Evolutionary conservation across 1,140 invertebrate species (phyloP).

Genomic region (Heterodera carotae): DNA sequence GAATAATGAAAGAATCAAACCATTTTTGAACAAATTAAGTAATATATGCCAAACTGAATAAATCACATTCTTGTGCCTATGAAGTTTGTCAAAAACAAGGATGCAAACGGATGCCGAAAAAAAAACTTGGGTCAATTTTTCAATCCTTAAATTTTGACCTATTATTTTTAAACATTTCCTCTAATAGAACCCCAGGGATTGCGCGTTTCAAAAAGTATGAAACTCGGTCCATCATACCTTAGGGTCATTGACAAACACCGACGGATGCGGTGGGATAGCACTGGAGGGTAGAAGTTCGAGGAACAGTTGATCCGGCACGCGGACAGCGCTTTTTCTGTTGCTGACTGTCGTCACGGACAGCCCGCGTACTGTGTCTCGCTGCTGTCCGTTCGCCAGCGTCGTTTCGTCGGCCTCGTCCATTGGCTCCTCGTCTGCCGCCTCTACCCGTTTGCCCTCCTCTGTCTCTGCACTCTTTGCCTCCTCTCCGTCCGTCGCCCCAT

Average conservation of each 20-base stretch:
- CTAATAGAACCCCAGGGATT: no score
- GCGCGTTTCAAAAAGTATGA: no score
- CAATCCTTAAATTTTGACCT: no score
- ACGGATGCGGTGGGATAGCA: slow-evolving; percentile 75
- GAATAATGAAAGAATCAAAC: not conserved
- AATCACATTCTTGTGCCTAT: no score
- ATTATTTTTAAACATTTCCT: no score
- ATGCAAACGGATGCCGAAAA: no score
- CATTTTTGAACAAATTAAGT: no score
- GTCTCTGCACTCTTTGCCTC: not conserved
- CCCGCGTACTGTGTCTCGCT: slow-evolving; percentile 5
- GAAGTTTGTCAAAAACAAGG: no score
- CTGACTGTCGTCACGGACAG: slow-evolving; percentile 29
- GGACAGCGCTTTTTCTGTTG: slow-evolving; percentile 27
- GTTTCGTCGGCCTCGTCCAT: not conserved
- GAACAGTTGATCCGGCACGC: slow-evolving; percentile 45
- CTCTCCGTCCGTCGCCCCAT: not conserved
- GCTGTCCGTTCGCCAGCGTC: slow-evolving; percentile 11
- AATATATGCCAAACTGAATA: not conserved
- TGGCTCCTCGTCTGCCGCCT: not conserved
- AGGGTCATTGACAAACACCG: slow-evolving; percentile 89
- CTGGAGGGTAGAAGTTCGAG: slow-evolving; percentile 53
- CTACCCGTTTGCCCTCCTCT: not conserved
- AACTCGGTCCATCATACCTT: no score
- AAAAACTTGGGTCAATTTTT: no score